phyloP scores from a whole-genome alignment of 2,888 invertebrate genomes.

The Phengaris arion region DNA sequence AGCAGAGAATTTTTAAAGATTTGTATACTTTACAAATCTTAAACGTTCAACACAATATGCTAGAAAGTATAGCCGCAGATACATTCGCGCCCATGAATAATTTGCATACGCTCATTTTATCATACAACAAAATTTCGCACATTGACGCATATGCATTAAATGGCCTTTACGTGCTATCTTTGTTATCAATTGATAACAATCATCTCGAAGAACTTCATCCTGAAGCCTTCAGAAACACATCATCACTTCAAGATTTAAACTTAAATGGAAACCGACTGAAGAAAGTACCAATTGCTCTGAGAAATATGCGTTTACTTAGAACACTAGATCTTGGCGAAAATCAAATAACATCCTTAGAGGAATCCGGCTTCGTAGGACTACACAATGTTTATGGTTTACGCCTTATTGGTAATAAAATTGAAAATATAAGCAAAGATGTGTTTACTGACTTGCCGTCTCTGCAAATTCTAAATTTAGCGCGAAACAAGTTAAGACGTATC shows the following conservation, averaged over 20 bases:
- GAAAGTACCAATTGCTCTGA: conserved; percentile 88
- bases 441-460: conserved; percentile 89
- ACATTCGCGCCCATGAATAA: conserved; percentile 95
- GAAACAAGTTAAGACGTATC: conserved; percentile 88
- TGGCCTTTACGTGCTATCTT: conserved; percentile 91
- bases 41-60: conserved; percentile 90
- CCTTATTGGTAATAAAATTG: conserved; percentile 92
- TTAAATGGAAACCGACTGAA: conserved; percentile 92
- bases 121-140: conserved; percentile 90
- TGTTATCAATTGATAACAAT: conserved; percentile 92
- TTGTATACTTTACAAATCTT: conserved; percentile 91
- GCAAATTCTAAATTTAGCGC: conserved; percentile 92
- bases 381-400: conserved; percentile 92
- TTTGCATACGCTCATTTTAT: conserved; percentile 91
- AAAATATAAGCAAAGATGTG: conserved; percentile 88
- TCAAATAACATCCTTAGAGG: conserved; percentile 88
- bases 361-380: conserved; percentile 90
- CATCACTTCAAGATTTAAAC: conserved; percentile 93
- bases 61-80: conserved; percentile 91
- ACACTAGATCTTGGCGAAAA: conserved; percentile 96
- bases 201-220: conserved; percentile 89
- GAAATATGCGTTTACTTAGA: conserved; percentile 90
- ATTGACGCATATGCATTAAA: conserved; percentile 92
- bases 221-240: conserved; percentile 94
- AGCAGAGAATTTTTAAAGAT: conserved; percentile 90